phyloP scores from a whole-genome alignment of 2,113 vertebrate genomes.

The Patagioenas fasciata region DNA sequence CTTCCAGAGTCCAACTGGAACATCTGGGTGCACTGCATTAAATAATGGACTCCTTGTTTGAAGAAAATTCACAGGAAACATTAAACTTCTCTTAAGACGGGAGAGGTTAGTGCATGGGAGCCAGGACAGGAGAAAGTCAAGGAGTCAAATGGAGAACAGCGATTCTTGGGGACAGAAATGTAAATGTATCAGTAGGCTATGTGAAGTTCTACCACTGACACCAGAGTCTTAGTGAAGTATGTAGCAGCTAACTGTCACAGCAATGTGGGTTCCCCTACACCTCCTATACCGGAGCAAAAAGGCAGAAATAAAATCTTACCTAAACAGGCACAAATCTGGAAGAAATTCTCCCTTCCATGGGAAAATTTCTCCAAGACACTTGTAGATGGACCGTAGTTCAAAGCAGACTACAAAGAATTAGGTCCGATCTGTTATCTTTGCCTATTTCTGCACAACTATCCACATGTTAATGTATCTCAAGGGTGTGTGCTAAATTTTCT shows the following conservation, averaged over 20 bases:
- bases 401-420: neutral
- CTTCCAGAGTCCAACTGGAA: neutral
- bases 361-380: neutral
- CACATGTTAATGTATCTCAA: neutral
- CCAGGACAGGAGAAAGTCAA: neutral
- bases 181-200: neutral
- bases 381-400: neutral
- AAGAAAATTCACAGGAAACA: slow-evolving; percentile 30
- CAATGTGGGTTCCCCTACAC: rapidly evolving
- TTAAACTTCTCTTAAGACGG: neutral
- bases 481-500: neutral
- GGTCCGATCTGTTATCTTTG: neutral
- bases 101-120: neutral
- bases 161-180: neutral
- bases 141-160: neutral
- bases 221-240: neutral
- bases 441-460: neutral
- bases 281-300: neutral
- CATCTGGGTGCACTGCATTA: slow-evolving; percentile 23
- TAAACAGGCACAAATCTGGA: neutral
- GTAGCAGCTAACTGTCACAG: rapidly evolving
- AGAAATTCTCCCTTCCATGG: neutral
- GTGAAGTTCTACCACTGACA: neutral
- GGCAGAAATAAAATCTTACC: neutral
- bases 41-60: slow-evolving; percentile 31